Conservation (phyloP, 1,140 invertebrate species). For the Drosophila nigrodunni region DNA sequence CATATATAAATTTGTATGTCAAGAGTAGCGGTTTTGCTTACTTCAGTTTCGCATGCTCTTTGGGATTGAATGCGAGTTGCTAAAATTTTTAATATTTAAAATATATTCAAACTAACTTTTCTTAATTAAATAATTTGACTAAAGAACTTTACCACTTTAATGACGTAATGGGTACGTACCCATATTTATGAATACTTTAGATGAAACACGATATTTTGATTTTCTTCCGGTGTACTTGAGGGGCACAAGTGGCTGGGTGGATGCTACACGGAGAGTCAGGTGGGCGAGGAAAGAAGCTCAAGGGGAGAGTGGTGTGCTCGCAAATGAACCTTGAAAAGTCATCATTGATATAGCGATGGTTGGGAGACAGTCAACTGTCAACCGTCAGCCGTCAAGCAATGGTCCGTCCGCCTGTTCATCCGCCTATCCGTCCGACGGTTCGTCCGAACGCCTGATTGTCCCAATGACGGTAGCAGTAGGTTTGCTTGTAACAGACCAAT, state of each 20-base stretch:
- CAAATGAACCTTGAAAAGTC: constrained; percentile 82
- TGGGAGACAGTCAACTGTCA: constrained; percentile 29
- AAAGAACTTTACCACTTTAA: too few relatives aligned
- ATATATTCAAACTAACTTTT: too few relatives aligned
- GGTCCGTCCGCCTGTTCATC: not conserved
- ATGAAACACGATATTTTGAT: too few relatives aligned
- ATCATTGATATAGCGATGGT: constrained; percentile 52
- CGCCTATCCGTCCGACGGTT: not conserved
- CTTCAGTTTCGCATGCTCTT: too few relatives aligned
- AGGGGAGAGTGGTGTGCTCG: constrained; percentile 18
- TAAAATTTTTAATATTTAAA: too few relatives aligned
- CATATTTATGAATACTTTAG: too few relatives aligned
- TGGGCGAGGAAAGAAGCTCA: too few relatives aligned
- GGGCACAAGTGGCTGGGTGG: constrained; percentile 7
- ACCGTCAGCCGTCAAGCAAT: constrained; percentile 5
- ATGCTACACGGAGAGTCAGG: not conserved
- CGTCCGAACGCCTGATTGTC: constrained; percentile 19
- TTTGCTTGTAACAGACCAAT: constrained; percentile 47
- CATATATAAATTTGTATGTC: too few relatives aligned
- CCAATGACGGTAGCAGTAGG: constrained; percentile 15
- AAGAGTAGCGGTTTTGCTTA: too few relatives aligned
- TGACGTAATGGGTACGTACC: too few relatives aligned
- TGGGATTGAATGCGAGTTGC: too few relatives aligned
- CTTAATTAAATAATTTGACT: too few relatives aligned
- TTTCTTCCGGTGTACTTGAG: not conserved